These are phyloP conservation scores for Eulemur rufifrons DNA, from an alignment of 2,113 vertebrate species.

Conservation along the genomic window DNA sequence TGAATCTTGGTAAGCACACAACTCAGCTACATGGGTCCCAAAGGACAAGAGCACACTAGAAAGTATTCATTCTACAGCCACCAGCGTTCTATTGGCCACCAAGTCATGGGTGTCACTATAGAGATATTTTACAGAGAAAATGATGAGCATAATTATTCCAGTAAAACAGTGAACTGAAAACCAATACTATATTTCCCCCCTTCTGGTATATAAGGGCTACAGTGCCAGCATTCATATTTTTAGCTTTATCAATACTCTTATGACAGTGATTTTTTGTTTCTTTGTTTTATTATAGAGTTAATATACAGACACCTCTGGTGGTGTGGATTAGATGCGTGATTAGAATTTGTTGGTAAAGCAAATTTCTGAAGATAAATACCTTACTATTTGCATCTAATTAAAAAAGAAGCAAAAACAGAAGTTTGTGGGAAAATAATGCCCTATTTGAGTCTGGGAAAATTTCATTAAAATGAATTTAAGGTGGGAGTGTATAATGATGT, in stretches of 20 bases:
- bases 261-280: neutral
- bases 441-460: neutral
- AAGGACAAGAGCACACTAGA: neutral
- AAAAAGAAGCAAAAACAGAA: neutral
- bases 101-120: too few species aligned
- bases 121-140: neutral
- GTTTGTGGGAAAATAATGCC: neutral
- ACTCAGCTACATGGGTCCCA: neutral
- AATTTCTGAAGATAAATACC: neutral
- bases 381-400: neutral
- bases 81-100: neutral
- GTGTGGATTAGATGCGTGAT: neutral
- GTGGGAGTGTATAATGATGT: neutral
- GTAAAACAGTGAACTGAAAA: neutral
- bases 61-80: neutral
- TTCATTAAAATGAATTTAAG: constrained; percentile 18
- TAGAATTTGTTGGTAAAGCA: neutral
- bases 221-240: neutral
- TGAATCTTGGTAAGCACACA: neutral
- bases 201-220: neutral
- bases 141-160: neutral
- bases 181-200: neutral
- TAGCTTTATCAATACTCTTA: neutral
- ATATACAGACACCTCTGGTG: neutral
- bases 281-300: neutral